A percentile compares a stretch with the other conserved stretches of the same genome.
Evolutionary conservation across 2,113 vertebrate genomes (phyloP).

Genomic region (Emberiza fucata): DNA sequence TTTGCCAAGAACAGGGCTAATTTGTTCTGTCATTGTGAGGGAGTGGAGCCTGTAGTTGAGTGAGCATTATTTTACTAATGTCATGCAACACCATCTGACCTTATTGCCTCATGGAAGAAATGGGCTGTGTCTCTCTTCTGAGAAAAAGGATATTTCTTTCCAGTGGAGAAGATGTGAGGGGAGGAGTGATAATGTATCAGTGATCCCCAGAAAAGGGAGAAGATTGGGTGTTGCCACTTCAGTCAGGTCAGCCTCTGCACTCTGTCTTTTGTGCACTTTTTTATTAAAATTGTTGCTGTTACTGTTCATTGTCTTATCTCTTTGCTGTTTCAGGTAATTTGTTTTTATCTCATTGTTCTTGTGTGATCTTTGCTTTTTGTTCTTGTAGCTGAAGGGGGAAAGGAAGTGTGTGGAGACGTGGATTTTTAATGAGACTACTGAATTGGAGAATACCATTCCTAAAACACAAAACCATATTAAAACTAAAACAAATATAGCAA

Average conservation of each 20-base stretch:
- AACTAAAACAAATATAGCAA: not conserved
- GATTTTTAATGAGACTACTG: not conserved
- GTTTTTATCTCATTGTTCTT: not conserved
- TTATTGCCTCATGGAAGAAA: not conserved
- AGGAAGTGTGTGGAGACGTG: accelerated
- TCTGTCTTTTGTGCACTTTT: not conserved
- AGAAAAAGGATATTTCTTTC: too few relatives aligned
- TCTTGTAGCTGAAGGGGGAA: not conserved
- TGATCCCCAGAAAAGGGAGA: not conserved
- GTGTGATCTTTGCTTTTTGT: not conserved
- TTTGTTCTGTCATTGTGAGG: not conserved
- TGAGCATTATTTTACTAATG: not conserved
- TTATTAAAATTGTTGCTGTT: not conserved
- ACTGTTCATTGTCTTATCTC: not conserved
- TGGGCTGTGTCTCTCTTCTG: accelerated
- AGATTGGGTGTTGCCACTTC: too few relatives aligned
- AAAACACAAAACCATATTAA: not conserved
- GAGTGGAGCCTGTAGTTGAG: not conserved
- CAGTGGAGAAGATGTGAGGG: not conserved
- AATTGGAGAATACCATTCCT: not conserved
- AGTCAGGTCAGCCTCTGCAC: not conserved
- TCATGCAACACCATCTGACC: not conserved
- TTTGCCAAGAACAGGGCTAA: not conserved
- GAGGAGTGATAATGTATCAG: accelerated
- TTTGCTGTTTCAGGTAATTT: not conserved